Evolutionary conservation across 2,888 invertebrate species (phyloP), one percentile per base, ranked within the genome.

Genomic region (Polietes domitor): DNA sequence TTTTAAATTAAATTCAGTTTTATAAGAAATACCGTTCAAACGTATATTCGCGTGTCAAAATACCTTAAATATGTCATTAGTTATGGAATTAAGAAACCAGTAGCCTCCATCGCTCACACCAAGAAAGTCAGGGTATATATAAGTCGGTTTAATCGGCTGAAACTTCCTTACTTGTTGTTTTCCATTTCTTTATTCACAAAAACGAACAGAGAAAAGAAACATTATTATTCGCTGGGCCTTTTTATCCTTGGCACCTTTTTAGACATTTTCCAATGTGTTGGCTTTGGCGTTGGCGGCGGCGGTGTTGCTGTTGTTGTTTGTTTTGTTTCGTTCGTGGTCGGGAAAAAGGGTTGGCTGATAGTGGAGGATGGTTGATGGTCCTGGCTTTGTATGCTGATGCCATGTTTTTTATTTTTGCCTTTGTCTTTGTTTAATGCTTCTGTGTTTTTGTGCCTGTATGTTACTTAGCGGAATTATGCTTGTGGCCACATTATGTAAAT

Each of bases 221-320:
- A 63, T 28, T 75, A 75, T 71, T 37, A n/a, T n/a, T 47, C 63
- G 53, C 74, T 71, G 78, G 71, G 74, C 77, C 24, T 74, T 82
- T 77, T 78, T 78, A 78, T 82, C 70, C 78, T 78, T 78, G 61
- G 63, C 74, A 78, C 78, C 70, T 82, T 82, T 74, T 47, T 28
- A 50, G 9, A 24, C 15, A 28, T 9, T 72, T 65, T 1, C 32
- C 61, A 26, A 37, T 68, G 58, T 41, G 61, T 55, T 61, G 26
- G n/a, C 9, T 9, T 26, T 70, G n/a, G 26, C n/a, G 26, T 21
- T 43, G 21, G 50, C n/a, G n/a, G n/a, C n/a, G n/a, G n/a, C n/a
- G n/a, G n/a, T n/a, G n/a, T n/a, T n/a, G n/a, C 15, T 43, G 68
- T 41, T 41, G 43, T 21, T 24, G 68, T 68, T 58, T 58, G 12